Evolutionary conservation across 2,888 invertebrate genomes (phyloP).

Genomic region (Lobophora halterata): DNA sequence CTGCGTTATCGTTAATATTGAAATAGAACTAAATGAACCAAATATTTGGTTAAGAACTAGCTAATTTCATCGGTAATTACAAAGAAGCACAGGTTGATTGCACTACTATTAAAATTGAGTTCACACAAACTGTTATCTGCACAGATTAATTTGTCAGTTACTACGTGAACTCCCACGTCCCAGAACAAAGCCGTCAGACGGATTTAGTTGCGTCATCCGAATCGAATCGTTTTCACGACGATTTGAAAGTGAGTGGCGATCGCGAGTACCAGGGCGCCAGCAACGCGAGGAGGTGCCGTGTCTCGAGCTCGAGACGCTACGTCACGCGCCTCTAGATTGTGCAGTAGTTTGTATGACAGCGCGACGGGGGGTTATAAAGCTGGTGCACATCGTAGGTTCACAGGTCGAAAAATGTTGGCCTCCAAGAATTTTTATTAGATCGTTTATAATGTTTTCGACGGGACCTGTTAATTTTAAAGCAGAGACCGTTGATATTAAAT

Average conservation of each 20-base stretch:
- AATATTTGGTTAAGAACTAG: too few species aligned
- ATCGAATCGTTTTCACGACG: constrained; percentile 39
- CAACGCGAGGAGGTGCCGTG: constrained; percentile 34
- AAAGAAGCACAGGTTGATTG: too few species aligned
- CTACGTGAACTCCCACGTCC: constrained; percentile 9
- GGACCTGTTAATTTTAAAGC: too few species aligned
- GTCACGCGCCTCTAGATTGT: constrained; percentile 16
- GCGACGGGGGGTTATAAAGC: constrained; percentile 8
- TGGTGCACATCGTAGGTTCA: too few species aligned
- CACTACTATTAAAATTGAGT: background rate
- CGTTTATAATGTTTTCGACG: too few species aligned
- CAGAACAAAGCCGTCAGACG: constrained; percentile 13
- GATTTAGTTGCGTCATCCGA: constrained; percentile 19
- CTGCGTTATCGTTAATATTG: too few species aligned
- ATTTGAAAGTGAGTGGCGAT: constrained; percentile 63
- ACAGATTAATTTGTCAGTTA: background rate
- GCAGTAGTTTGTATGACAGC: background rate
- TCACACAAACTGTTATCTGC: background rate
- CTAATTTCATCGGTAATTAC: too few species aligned
- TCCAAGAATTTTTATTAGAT: too few species aligned
- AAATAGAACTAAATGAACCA: too few species aligned
- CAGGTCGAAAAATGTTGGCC: too few species aligned
- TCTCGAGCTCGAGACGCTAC: constrained; percentile 17
- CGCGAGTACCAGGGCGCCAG: constrained; percentile 51
- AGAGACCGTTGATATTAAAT: too few species aligned